These are phyloP conservation scores for Nomada goodeniana DNA, from an alignment of 2,888 invertebrate species.

Conservation along the genomic window DNA sequence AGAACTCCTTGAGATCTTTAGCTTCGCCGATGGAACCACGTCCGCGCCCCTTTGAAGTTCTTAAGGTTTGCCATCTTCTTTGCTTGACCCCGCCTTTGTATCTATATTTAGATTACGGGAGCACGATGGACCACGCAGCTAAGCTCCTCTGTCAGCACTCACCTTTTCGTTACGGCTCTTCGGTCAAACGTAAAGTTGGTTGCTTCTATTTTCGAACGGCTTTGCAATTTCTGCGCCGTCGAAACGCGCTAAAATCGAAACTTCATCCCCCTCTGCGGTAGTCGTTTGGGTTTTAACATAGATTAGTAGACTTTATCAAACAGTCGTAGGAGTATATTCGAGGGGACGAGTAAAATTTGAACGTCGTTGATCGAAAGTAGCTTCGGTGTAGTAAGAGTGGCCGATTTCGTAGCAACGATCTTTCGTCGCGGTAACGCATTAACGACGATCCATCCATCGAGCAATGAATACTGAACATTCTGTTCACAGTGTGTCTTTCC, in stretches of 20 bases:
- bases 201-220: constrained; percentile 28
- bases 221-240: constrained; percentile 42
- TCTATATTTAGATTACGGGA: constrained; percentile 61
- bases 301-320: background rate
- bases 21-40: constrained; percentile 32
- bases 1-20: background rate
- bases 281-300: background rate
- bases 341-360: background rate
- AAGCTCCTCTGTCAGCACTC: constrained; percentile 35
- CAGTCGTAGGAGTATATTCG: background rate
- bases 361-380: background rate
- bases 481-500: too few relatives aligned
- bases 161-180: constrained; percentile 18
- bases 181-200: background rate
- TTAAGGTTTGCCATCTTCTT: constrained; percentile 47
- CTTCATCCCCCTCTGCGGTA: constrained; percentile 20
- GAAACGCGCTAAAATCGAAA: constrained; percentile 35
- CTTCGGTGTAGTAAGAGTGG: too few relatives aligned
- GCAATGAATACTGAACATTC: too few relatives aligned
- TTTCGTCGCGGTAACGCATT: too few relatives aligned
- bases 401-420: too few relatives aligned
- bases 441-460: too few relatives aligned
- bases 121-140: constrained; percentile 33
- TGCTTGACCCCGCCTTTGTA: constrained; percentile 43
- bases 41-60: constrained; percentile 55